Evolutionary conservation across 2,888 invertebrate genomes (phyloP), one percentile per base, ranked within the genome.

Genomic region (Penaeus monodon): DNA sequence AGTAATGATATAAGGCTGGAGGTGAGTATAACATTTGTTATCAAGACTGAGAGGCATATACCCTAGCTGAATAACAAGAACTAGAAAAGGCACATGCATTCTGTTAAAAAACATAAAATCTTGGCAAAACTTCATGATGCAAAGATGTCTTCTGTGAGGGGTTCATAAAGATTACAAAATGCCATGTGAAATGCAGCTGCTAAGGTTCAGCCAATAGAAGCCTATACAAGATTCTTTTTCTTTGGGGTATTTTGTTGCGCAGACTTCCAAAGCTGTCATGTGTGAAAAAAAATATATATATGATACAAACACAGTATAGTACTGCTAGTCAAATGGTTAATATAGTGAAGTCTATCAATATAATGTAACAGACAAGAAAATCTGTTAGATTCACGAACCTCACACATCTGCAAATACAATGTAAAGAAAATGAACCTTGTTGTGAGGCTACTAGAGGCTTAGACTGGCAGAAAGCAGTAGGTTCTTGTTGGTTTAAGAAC

Each of bases 41-140:
- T 74, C 29, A 38, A 38, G 74, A 29, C 22, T 63, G 33, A 63
- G 63, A 27, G 27, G 27, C 27, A 22, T n/a, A 79, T 57, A 14
- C 29, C 27, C 57, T 63, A 57, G 17, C 24, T 80, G 64, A 29
- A 44, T 79, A n/a, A 49, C 57, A 84, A 79, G 79, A 33, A 84
- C 57, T 79, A 79, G 79, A 33, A 84, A 70, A 84, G 84, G 79
- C 84, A 86, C 81, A 86, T 64, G 64, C 33, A 77, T 65, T 38
- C 64, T 81, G 49, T 49, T 44, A 65, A 86, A 44, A 65, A 65
- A 66, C 63, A 70, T 57, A 38, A 38, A 73, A 70, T 81, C 66
- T 38, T 86, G 64, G 63, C 74, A 66, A 86, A 81, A 74, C 68
- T 74, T 86, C 80, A 81, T 76, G 86, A 86, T 86, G 86, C 86